These are phyloP conservation scores for Troides oblongomaculatus DNA, from an alignment of 2,888 invertebrate species.

Conservation along the genomic window DNA sequence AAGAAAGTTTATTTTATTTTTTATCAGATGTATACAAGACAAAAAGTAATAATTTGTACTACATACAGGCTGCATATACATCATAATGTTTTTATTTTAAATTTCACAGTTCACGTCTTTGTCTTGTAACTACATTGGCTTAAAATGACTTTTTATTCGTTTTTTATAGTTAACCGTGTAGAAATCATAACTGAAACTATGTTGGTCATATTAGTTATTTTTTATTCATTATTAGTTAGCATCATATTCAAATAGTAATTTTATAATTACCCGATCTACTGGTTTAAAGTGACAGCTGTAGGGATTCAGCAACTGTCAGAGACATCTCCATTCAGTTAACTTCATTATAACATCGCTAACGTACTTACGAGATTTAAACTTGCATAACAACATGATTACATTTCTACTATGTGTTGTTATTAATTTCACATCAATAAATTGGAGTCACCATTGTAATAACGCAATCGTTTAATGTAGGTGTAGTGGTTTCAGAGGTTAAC, in stretches of 20 bases:
- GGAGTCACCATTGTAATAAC: background rate
- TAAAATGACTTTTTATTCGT: too few species aligned
- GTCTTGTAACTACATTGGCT: too few species aligned
- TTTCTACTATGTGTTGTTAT: constrained; percentile 7
- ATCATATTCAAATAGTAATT: background rate
- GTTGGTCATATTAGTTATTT: background rate
- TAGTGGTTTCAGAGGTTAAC: too few species aligned
- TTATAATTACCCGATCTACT: constrained; percentile 20
- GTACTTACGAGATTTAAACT: constrained; percentile 25
- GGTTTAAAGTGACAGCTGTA: constrained; percentile 25
- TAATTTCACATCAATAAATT: background rate
- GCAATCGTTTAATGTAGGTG: too few species aligned
- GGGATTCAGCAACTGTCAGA: constrained; percentile 24
- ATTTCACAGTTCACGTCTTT: too few species aligned
- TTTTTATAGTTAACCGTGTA: too few species aligned
- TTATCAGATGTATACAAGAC: too few species aligned
- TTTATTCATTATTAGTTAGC: too few species aligned
- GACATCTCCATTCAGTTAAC: constrained; percentile 25
- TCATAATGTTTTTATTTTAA: too few species aligned
- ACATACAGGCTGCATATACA: too few species aligned
- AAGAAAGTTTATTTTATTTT: too few species aligned
- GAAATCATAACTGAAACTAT: background rate
- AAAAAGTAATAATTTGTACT: too few species aligned
- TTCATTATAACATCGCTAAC: constrained; percentile 28
- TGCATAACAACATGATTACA: constrained; percentile 23